phyloP scores from a whole-genome alignment of 2,888 invertebrate genomes.

The Cryptocheilus praepositus region DNA sequence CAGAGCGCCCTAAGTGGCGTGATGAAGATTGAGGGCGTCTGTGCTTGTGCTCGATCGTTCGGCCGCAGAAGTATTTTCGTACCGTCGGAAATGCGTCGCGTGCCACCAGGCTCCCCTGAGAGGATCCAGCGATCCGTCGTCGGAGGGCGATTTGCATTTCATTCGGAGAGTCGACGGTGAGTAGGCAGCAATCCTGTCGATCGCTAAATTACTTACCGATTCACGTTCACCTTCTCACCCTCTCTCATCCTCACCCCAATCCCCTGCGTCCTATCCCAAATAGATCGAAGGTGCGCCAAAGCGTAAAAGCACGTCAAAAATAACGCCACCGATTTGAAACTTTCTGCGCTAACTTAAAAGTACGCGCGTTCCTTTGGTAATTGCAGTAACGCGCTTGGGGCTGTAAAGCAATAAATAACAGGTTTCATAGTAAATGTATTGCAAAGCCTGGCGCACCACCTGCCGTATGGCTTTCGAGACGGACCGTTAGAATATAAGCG shows the following conservation, averaged over 20 bases:
- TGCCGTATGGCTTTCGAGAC: too few relatives aligned
- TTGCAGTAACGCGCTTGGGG: too few relatives aligned
- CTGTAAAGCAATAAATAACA: too few relatives aligned
- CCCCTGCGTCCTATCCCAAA: background rate
- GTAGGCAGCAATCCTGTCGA: slow-evolving; percentile 42
- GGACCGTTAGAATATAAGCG: too few relatives aligned
- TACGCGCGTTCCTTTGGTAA: too few relatives aligned
- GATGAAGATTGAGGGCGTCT: slow-evolving; percentile 56
- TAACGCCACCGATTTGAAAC: too few relatives aligned
- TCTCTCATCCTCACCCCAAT: background rate
- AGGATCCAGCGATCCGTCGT: slow-evolving; percentile 52
- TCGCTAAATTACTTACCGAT: slow-evolving; percentile 57
- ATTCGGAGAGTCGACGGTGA: slow-evolving; percentile 22
- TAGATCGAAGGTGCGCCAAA: background rate
- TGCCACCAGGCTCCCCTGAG: slow-evolving; percentile 37
- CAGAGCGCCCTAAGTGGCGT: slow-evolving; percentile 45
- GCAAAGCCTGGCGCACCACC: too few relatives aligned
- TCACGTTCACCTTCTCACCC: slow-evolving; percentile 41
- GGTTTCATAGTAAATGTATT: too few relatives aligned
- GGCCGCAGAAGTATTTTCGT: slow-evolving; percentile 43
- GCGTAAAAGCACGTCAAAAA: too few relatives aligned
- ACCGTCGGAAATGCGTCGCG: slow-evolving; percentile 38
- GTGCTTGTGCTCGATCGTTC: slow-evolving; percentile 38
- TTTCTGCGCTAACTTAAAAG: too few relatives aligned
- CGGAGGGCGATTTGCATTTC: slow-evolving; percentile 55